These are phyloP conservation scores for Lutjanus campechanus DNA, from an alignment of 2,797 vertebrate species.

Conservation along the genomic window DNA sequence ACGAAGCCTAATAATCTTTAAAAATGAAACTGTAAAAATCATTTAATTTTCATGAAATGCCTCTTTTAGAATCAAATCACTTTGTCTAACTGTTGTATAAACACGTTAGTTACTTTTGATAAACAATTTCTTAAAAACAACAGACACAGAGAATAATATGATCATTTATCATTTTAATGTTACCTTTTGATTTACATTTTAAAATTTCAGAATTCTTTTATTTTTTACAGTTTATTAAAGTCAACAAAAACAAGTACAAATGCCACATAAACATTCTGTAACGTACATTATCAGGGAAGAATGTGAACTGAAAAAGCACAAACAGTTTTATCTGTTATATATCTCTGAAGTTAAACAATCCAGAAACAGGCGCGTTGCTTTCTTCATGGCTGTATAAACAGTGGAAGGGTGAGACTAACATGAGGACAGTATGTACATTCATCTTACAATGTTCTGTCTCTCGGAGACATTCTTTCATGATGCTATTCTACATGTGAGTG, in stretches of 20 bases:
- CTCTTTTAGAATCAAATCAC: no score
- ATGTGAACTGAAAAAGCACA: slow-evolving; percentile 74
- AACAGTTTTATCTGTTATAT: slow-evolving; percentile 69
- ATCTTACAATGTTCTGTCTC: slow-evolving; percentile 69
- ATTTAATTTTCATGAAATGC: no score
- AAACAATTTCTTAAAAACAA: not conserved
- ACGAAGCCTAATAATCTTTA: no score
- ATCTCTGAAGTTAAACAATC: slow-evolving; percentile 70
- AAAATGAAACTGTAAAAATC: no score
- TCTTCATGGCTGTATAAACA: slow-evolving; percentile 59
- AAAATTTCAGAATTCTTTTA: slow-evolving; percentile 65
- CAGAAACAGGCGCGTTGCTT: slow-evolving; percentile 56
- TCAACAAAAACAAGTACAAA: slow-evolving; percentile 85
- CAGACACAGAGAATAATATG: slow-evolving; percentile 29
- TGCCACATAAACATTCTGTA: slow-evolving; percentile 81
- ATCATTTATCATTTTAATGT: slow-evolving; percentile 78
- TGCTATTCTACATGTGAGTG: slow-evolving; percentile 64
- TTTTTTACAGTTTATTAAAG: slow-evolving; percentile 79
- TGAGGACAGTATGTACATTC: slow-evolving; percentile 82
- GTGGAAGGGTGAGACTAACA: slow-evolving; percentile 57
- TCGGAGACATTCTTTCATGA: slow-evolving; percentile 64
- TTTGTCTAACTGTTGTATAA: no score
- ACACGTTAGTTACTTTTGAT: not conserved
- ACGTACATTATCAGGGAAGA: slow-evolving; percentile 73
- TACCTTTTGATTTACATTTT: slow-evolving; percentile 74